Percentiles rank a stretch among this genome's conserved stretches.
phyloP scores from a whole-genome alignment of 2,797 vertebrate genomes.

The Catostomus latipinnis region DNA sequence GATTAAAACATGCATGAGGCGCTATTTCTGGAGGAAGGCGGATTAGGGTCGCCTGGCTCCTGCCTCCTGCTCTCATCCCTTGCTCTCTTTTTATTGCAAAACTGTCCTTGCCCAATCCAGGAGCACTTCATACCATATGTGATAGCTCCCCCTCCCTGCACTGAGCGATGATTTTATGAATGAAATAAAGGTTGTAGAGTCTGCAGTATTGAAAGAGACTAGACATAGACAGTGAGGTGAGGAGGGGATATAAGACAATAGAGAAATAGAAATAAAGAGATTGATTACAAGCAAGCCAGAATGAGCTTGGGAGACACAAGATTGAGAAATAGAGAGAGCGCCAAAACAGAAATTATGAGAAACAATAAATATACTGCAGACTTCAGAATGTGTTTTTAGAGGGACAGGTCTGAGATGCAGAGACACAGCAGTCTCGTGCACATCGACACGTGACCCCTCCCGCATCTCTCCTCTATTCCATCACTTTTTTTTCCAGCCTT shows the following conservation, averaged over 20 bases:
- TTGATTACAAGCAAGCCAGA: no score
- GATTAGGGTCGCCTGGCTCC: conserved; percentile 87
- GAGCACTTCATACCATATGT: conserved; percentile 52
- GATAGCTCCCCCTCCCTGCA: conserved; percentile 48
- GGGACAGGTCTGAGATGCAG: conserved; percentile 15
- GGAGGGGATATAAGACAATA: conserved; percentile 5
- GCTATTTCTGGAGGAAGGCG: conserved; percentile 90
- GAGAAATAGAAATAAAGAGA: conserved; percentile 13
- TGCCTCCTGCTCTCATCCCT: conserved; percentile 56
- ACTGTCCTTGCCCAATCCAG: conserved; percentile 52
- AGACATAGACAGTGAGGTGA: conserved; percentile 23
- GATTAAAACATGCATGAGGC: conserved; percentile 85
- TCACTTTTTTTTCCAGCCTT: conserved; percentile 39
- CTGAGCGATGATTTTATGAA: conserved; percentile 60
- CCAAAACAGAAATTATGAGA: conserved; percentile 18
- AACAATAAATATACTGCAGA: neutral
- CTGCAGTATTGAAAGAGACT: conserved; percentile 12
- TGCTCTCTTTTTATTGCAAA: conserved; percentile 47
- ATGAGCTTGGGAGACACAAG: neutral
- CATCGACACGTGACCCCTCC: conserved; percentile 40
- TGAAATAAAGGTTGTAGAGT: conserved; percentile 51
- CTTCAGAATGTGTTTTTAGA: neutral
- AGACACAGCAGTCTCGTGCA: conserved; percentile 25
- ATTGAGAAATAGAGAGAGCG: conserved; percentile 46
- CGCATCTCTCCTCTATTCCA: conserved; percentile 41